A percentile compares a stretch with the other conserved stretches of the same genome.
phyloP scores from a whole-genome alignment of 2,888 invertebrate genomes.

The Drosophila diplacantha region DNA sequence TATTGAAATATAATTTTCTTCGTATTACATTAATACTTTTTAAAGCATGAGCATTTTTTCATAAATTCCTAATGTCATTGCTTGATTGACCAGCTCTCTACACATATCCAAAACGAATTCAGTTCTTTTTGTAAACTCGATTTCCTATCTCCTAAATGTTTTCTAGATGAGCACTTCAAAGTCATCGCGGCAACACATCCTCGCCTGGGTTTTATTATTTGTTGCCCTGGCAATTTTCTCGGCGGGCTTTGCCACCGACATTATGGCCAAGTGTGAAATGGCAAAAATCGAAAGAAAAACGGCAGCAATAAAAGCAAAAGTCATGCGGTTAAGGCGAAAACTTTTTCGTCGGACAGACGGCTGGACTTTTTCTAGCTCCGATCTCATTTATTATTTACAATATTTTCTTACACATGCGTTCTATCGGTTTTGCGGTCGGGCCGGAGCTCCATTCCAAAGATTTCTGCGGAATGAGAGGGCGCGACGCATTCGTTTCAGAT shows the following conservation, averaged over 20 bases:
- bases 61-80: neutral
- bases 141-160: conserved; percentile 6
- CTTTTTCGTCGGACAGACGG: conserved; percentile 7
- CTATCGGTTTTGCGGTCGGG: conserved; percentile 18
- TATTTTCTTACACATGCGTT: conserved; percentile 29
- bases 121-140: conserved; percentile 12
- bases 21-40: neutral
- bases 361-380: conserved; percentile 11
- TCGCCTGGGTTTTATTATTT: conserved; percentile 30
- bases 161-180: conserved; percentile 28
- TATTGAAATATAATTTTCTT: neutral
- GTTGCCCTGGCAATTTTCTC: conserved; percentile 32
- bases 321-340: conserved; percentile 36
- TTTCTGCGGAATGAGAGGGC: conserved; percentile 26
- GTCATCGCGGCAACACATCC: conserved; percentile 29
- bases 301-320: conserved; percentile 39
- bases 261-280: conserved; percentile 40
- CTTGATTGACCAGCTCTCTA: neutral
- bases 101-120: neutral
- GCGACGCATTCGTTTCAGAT: conserved; percentile 29
- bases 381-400: conserved; percentile 46
- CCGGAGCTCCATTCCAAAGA: neutral
- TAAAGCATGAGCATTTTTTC: neutral
- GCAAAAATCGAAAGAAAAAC: conserved; percentile 36
- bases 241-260: conserved; percentile 4